These are phyloP conservation scores for Drosophila eohydei DNA, from an alignment of 2,888 invertebrate species.

Conservation along the genomic window DNA sequence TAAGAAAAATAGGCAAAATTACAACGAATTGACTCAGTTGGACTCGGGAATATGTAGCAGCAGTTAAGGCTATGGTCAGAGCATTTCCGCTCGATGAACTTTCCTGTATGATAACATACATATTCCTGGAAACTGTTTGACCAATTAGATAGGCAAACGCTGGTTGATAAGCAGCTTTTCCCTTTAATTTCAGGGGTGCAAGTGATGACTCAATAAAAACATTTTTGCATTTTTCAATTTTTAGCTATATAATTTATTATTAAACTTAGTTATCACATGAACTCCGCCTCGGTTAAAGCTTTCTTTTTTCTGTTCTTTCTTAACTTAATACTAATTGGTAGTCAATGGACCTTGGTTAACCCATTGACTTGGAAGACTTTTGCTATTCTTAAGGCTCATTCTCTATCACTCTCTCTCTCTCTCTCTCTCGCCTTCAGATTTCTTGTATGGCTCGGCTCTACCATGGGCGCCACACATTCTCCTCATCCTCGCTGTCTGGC, in stretches of 20 bases:
- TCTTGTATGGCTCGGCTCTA: constrained; percentile 38
- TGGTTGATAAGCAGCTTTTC: constrained; percentile 15
- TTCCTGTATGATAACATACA: neutral
- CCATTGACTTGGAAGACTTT: constrained; percentile 67
- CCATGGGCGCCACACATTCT: constrained; percentile 84
- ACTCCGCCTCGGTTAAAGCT: constrained; percentile 65
- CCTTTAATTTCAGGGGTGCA: constrained; percentile 8
- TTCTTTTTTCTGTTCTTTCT: constrained; percentile 28
- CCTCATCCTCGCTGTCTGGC: constrained; percentile 68
- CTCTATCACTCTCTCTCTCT: constrained; percentile 1
- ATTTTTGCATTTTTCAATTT: constrained; percentile 35
- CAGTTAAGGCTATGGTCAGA: constrained; percentile 20
- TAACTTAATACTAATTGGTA: constrained; percentile 51
- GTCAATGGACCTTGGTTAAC: constrained; percentile 32
- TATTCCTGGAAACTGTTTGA: constrained; percentile 22
- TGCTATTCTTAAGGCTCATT: constrained; percentile 31
- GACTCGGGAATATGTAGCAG: constrained; percentile 28
- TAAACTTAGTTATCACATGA: constrained; percentile 71
- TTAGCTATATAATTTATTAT: constrained; percentile 70
- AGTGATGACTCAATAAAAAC: constrained; percentile 23
- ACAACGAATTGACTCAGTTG: constrained; percentile 38
- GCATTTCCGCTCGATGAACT: constrained; percentile 35
- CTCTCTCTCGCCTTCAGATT: neutral
- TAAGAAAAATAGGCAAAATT: constrained; percentile 47
- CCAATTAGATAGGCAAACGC: constrained; percentile 40